Conservation (phyloP, 2,113 vertebrate species). For the Spilogale gracilis region DNA sequence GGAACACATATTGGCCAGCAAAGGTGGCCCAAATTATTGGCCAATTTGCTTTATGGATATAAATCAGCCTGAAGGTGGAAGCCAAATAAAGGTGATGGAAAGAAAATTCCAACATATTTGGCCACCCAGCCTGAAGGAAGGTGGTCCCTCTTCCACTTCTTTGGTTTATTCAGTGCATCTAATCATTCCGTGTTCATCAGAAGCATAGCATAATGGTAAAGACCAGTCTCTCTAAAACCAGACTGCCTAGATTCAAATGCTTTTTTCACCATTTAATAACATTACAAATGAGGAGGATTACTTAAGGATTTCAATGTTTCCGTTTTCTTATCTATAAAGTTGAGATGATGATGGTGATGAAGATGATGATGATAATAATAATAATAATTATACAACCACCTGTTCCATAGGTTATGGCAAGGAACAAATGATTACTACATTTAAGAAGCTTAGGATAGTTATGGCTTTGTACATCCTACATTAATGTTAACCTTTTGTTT, state of each 20-base stretch:
- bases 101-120: background rate
- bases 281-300: background rate
- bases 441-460: background rate
- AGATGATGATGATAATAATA: background rate
- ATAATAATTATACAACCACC: background rate
- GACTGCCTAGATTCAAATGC: rapidly evolving
- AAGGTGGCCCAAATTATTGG: no score
- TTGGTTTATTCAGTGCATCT: background rate
- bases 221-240: background rate
- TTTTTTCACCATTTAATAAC: background rate
- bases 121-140: background rate
- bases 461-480: background rate
- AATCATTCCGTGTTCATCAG: no score
- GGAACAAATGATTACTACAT: background rate
- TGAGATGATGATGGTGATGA: no score
- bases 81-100: background rate
- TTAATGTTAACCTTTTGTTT: background rate
- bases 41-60: background rate
- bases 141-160: rapidly evolving
- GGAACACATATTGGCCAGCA: background rate
- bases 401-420: background rate
- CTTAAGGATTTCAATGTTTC: background rate
- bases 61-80: background rate
- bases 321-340: background rate
- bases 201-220: background rate